Conservation (phyloP, 2,113 vertebrate genomes). For the Cyphomyrus plagiostoma region DNA sequence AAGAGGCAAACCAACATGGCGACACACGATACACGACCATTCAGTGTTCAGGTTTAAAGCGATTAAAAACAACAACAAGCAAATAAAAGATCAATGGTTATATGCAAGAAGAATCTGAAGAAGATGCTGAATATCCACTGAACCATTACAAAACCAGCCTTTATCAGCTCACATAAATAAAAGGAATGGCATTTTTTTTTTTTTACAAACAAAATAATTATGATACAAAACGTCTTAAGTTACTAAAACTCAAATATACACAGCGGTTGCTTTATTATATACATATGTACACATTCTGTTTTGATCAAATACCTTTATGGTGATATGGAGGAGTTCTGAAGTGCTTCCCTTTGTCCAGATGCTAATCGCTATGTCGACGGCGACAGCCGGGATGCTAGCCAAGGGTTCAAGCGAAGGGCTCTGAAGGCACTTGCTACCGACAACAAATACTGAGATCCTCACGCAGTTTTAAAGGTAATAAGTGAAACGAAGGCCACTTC, state of each 20-base stretch:
- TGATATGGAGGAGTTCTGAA: conserved; percentile 29
- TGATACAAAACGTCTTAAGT: conserved; percentile 64
- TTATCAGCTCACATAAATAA: conserved; percentile 56
- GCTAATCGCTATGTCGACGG: conserved; percentile 44
- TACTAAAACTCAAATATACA: conserved; percentile 97
- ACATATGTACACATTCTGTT: conserved; percentile 78
- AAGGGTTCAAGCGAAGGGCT: conserved; percentile 49
- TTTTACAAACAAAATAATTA: conserved; percentile 43
- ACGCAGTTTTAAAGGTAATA: conserved; percentile 36
- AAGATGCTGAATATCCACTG: conserved; percentile 46
- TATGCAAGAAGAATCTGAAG: conserved; percentile 35
- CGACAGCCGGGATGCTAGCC: conserved; percentile 32
- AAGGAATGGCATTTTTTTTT: conserved; percentile 68
- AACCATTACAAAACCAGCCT: conserved; percentile 51
- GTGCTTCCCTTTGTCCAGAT: conserved; percentile 44
- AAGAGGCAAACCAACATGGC: conserved; percentile 48
- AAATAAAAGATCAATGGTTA: conserved; percentile 52
- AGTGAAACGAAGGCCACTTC: conserved; percentile 69
- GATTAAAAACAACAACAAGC: conserved; percentile 44
- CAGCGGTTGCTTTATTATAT: conserved; percentile 87
- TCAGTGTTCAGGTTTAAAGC: conserved; percentile 47
- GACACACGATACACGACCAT: conserved; percentile 53
- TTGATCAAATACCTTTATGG: conserved; percentile 50
- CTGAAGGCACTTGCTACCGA: conserved; percentile 83
- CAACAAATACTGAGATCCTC: conserved; percentile 60